A percentile compares a stretch with the other conserved stretches of the same genome.
phyloP scores from a whole-genome alignment of 2,888 invertebrate genomes.

The Troilus luridus region DNA sequence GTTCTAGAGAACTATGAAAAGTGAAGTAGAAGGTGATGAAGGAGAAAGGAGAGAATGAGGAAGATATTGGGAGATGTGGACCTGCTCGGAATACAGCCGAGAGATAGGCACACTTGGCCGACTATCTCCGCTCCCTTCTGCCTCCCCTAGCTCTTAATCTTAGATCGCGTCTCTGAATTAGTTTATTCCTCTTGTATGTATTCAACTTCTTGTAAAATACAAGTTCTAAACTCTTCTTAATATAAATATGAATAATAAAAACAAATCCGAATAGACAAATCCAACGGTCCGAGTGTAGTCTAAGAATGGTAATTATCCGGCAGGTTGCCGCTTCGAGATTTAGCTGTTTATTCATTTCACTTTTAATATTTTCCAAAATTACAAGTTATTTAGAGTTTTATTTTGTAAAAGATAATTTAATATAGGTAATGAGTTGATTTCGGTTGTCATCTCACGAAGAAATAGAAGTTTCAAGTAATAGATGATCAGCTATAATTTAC shows the following conservation, averaged over 20 bases:
- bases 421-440: too few species aligned
- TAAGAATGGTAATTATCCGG: too few species aligned
- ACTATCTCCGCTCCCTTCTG: not conserved
- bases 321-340: too few species aligned
- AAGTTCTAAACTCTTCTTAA: not conserved
- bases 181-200: not conserved
- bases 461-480: too few species aligned
- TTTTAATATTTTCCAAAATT: too few species aligned
- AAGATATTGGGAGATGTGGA: not conserved
- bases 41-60: not conserved
- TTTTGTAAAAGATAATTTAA: too few species aligned
- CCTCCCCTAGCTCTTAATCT: not conserved
- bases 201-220: not conserved
- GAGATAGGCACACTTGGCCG: not conserved
- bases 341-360: too few species aligned
- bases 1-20: not conserved
- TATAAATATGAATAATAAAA: not conserved
- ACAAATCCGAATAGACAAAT: too few species aligned
- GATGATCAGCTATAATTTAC: too few species aligned
- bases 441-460: too few species aligned
- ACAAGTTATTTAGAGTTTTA: too few species aligned
- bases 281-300: too few species aligned
- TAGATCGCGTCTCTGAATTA: not conserved
- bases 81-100: not conserved
- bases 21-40: constrained; percentile 6